These are phyloP conservation scores for Carcharodon carcharias DNA, from an alignment of 2,797 vertebrate genomes.

Conservation along the genomic window DNA sequence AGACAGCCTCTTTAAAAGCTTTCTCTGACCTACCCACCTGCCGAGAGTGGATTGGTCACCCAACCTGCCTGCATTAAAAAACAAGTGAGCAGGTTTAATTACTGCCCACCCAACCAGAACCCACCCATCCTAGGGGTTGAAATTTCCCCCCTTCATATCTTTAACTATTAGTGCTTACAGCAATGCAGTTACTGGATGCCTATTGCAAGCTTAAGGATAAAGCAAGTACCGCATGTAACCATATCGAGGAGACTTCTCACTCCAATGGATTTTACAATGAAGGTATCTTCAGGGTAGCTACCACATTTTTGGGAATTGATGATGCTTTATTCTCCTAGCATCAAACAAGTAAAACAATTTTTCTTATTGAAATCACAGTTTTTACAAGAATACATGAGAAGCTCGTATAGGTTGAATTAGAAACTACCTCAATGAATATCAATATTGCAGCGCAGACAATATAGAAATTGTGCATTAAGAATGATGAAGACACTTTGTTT, in stretches of 20 bases:
- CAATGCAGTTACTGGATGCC: neutral
- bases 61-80: no score
- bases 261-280: neutral
- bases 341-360: neutral
- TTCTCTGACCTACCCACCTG: no score
- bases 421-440: neutral
- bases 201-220: neutral
- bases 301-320: neutral
- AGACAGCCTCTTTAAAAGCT: no score
- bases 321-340: neutral
- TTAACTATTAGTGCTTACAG: neutral
- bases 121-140: neutral
- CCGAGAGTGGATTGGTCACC: no score
- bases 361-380: neutral
- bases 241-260: neutral
- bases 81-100: neutral
- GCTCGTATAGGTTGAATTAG: neutral
- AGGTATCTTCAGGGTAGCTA: neutral
- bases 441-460: neutral
- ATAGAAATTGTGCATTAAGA: neutral
- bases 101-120: neutral
- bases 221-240: neutral
- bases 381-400: neutral
- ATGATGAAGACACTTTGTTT: neutral
- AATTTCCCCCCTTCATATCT: neutral